These are phyloP conservation scores for Periplaneta americana DNA, from an alignment of 1,140 invertebrate species.

Conservation along the genomic window DNA sequence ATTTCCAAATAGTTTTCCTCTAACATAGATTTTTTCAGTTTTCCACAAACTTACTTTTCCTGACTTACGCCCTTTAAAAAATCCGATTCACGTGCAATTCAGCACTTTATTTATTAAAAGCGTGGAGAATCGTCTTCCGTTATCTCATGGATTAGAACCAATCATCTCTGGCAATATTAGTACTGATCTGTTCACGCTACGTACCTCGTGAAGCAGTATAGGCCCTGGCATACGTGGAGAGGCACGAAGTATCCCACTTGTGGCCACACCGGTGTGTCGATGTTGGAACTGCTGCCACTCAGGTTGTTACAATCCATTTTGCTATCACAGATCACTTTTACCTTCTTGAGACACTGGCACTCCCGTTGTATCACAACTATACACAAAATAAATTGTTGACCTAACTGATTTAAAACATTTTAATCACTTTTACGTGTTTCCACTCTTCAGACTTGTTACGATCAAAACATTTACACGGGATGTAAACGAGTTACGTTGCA, in stretches of 20 bases:
- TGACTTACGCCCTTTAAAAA: too few species aligned
- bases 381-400: background rate
- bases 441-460: background rate
- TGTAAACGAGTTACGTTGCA: background rate
- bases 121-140: too few species aligned
- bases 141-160: too few species aligned
- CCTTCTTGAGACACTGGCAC: background rate
- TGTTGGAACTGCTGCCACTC: background rate
- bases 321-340: background rate
- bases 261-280: background rate
- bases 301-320: background rate
- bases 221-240: background rate
- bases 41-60: too few species aligned
- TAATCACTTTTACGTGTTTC: background rate
- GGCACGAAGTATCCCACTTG: background rate
- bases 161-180: too few species aligned
- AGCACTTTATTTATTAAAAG: too few species aligned
- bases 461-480: background rate
- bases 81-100: too few species aligned
- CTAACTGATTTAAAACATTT: background rate
- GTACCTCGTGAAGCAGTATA: background rate
- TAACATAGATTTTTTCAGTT: too few species aligned
- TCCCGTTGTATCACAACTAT: background rate
- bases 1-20: too few species aligned
- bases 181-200: too few species aligned